These are phyloP conservation scores for Zaprionus gabonicus DNA, from an alignment of 1,140 invertebrate species.

Conservation along the genomic window DNA sequence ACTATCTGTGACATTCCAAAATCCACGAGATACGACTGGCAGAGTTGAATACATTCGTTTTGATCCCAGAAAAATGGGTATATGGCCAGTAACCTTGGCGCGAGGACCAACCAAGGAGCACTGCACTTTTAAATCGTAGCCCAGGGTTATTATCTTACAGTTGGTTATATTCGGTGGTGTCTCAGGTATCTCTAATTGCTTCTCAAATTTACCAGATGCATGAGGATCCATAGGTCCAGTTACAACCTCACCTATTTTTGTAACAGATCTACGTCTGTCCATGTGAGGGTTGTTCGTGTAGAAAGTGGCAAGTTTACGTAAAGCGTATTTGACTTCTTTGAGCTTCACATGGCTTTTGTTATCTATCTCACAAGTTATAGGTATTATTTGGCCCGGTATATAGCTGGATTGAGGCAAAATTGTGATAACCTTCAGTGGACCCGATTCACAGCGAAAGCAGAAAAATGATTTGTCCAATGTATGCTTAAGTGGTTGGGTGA, in stretches of 20 bases:
- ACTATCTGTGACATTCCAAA: constrained; percentile 80
- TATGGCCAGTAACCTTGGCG: constrained; percentile 86
- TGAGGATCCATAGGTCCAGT: constrained; percentile 86
- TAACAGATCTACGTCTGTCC: constrained; percentile 85
- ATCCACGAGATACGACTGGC: constrained; percentile 84
- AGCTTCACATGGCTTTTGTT: constrained; percentile 89
- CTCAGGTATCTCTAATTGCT: constrained; percentile 87
- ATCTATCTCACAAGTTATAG: constrained; percentile 88
- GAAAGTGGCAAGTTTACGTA: constrained; percentile 88
- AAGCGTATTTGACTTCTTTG: constrained; percentile 86
- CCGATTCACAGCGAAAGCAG: constrained; percentile 89
- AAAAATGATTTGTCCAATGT: constrained; percentile 89
- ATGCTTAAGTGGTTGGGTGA: constrained; percentile 87
- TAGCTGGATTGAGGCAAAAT: constrained; percentile 88
- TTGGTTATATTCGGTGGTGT: constrained; percentile 87
- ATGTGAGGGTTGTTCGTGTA: constrained; percentile 85
- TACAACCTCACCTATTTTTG: constrained; percentile 85
- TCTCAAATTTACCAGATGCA: constrained; percentile 86
- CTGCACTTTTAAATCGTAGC: constrained; percentile 87
- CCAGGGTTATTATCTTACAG: constrained; percentile 88
- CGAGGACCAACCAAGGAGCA: constrained; percentile 86
- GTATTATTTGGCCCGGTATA: constrained; percentile 89
- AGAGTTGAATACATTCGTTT: constrained; percentile 8
- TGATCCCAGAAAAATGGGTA: constrained; percentile 87
- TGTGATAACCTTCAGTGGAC: constrained; percentile 87